Evolutionary conservation across 2,888 invertebrate species (phyloP).

Genomic region (Lochmaea crataegi): DNA sequence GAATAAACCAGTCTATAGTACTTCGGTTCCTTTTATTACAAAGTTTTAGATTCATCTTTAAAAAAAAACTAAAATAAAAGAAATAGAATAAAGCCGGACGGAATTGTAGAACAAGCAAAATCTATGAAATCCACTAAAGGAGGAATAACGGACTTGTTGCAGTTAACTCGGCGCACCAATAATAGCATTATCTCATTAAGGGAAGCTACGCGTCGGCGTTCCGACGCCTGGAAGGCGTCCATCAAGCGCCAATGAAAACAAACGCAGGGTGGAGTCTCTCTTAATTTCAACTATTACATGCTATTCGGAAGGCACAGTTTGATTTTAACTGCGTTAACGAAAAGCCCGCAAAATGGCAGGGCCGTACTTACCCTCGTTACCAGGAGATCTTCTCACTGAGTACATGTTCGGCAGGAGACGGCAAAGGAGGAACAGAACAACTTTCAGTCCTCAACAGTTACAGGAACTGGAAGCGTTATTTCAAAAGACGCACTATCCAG

Average conservation of each 20-base stretch:
- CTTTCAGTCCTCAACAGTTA: conserved; percentile 93
- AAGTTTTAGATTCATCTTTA: background rate
- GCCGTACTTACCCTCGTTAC: conserved; percentile 85
- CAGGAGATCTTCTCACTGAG: conserved; percentile 89
- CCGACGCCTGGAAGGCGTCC: conserved; percentile 61
- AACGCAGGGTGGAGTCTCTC: conserved; percentile 61
- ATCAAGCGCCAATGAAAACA: conserved; percentile 58
- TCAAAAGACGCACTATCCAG: conserved; percentile 95
- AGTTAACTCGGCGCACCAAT: conserved; percentile 52
- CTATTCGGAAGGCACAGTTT: conserved; percentile 54
- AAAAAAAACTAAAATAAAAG: background rate
- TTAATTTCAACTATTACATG: conserved; percentile 55
- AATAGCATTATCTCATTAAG: conserved; percentile 59
- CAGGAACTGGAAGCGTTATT: conserved; percentile 92
- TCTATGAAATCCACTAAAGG: conserved; percentile 15
- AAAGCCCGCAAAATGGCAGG: conserved; percentile 75
- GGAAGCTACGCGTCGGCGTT: conserved; percentile 60
- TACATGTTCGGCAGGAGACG: conserved; percentile 92
- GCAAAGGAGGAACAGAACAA: conserved; percentile 90
- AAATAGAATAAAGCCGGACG: background rate
- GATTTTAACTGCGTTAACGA: conserved; percentile 52
- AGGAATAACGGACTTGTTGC: conserved; percentile 45
- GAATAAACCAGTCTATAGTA: too few species aligned
- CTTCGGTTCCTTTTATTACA: too few species aligned
- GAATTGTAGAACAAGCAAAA: conserved; percentile 10